phyloP scores from a whole-genome alignment of 2,797 vertebrate species.

The Hapalemur alaotrensis region DNA sequence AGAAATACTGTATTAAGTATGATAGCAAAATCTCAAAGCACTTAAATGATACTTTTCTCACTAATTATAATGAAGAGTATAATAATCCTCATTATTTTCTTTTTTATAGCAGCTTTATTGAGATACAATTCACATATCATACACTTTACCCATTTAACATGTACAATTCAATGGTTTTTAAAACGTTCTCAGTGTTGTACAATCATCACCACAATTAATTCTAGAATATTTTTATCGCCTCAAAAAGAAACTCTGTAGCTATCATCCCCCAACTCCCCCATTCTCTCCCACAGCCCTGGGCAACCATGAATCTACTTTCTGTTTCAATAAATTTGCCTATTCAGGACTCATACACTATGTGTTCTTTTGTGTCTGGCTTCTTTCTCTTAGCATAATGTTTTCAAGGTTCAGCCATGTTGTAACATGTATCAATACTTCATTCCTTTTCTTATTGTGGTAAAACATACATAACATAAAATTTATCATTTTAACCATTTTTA shows the following conservation, averaged over 20 bases:
- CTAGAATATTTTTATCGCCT: slow-evolving; percentile 11
- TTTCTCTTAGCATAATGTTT: slow-evolving; percentile 1
- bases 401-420: neutral
- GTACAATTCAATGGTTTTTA: neutral
- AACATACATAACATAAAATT: neutral
- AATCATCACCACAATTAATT: neutral
- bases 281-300: neutral
- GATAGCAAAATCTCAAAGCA: neutral
- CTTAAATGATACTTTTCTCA: neutral
- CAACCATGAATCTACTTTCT: neutral
- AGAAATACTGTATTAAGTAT: neutral
- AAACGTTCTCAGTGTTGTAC: neutral
- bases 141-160: neutral
- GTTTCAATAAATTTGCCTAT: neutral
- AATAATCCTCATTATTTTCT: neutral
- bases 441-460: neutral
- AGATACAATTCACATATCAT: neutral
- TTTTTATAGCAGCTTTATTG: neutral
- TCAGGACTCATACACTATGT: neutral
- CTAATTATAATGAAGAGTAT: neutral
- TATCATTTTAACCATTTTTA: neutral
- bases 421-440: neutral
- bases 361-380: neutral
- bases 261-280: neutral
- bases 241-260: neutral